Conservation (phyloP, 2,113 vertebrate species). For the Asarcornis scutulata region DNA sequence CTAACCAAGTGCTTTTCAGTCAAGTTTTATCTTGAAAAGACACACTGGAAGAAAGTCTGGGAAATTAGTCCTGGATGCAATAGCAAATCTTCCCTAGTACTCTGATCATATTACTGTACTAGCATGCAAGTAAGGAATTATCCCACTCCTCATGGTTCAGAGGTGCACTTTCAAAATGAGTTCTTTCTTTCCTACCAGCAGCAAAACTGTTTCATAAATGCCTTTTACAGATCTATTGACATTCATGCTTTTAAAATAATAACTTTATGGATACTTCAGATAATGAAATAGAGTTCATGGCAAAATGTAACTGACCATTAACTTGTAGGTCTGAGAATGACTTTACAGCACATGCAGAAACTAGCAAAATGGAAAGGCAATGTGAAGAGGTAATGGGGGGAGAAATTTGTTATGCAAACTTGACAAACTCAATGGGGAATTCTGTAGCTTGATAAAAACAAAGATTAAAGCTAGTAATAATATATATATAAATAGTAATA, state of each 20-base stretch:
- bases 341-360: not conserved
- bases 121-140: not conserved
- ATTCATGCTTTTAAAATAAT: slow-evolving; percentile 52
- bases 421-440: not conserved
- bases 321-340: not conserved
- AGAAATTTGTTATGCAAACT: not conserved
- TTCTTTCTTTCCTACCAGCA: not conserved
- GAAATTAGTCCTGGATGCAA: not conserved
- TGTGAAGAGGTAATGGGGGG: not conserved
- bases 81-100: not conserved
- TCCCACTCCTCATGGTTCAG: not conserved
- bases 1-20: not conserved
- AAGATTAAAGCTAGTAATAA: not conserved
- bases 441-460: not conserved
- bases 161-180: slow-evolving; percentile 19
- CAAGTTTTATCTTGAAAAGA: not conserved
- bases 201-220: slow-evolving; percentile 9
- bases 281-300: slow-evolving; percentile 2
- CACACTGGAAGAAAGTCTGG: not conserved
- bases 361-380: not conserved
- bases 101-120: fast-evolving
- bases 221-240: slow-evolving; percentile 18
- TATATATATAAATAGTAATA: not conserved
- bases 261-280: not conserved
- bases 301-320: not conserved